Base-by-base conservation (phyloP, 1,140 invertebrate species). In the Sinonovacula constricta region DNA sequence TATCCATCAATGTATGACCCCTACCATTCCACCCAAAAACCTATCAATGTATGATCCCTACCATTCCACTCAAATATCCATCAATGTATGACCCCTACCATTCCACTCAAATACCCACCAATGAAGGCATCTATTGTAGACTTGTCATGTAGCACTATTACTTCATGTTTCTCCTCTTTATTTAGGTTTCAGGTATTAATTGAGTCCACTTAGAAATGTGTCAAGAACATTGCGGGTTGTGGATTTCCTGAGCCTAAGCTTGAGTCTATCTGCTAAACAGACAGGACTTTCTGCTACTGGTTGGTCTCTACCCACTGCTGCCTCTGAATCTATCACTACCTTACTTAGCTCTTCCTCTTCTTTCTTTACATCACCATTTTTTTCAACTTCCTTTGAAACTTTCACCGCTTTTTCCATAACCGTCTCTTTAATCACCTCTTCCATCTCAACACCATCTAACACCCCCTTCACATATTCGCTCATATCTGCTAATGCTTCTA, bases 231-330 rank as follows among this genome's bases (percentile, higher is more conserved):
- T 76, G 10, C 60, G 49, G 14, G 62, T 65, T 0, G 62, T 54
- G 33, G 31, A 39, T 54, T 76, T 57, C 28, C 54, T 54, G n/a
- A 76, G 49, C 30, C 31, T 34, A 7, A 76, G 49, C 56, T 76
- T 76, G 30, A 76, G 34, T 24, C 72, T 51, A n/a, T 76, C 72
- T 0, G 72, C 72, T 4, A 76, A 30, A 36, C 72, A 76, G 2
- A 60, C 72, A n/a, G 72, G 72, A 33, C 72, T 76, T 31, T 74
- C 56, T 24, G 51, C 28, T 26, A 65, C 30, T 49, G n/a, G n/a
- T 49, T 12, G n/a, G n/a, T 49, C 45, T 12, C n/a, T n/a, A 49
- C n/a, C n/a, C n/a, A 49, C n/a, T 49, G n/a, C 45, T 49, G 45
- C 10, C 45, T 12, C 45, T 49, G 10, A 12, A 10, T n/a, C n/a